Conservation (phyloP, 1,140 invertebrate species). For the Drosophila insularis region DNA sequence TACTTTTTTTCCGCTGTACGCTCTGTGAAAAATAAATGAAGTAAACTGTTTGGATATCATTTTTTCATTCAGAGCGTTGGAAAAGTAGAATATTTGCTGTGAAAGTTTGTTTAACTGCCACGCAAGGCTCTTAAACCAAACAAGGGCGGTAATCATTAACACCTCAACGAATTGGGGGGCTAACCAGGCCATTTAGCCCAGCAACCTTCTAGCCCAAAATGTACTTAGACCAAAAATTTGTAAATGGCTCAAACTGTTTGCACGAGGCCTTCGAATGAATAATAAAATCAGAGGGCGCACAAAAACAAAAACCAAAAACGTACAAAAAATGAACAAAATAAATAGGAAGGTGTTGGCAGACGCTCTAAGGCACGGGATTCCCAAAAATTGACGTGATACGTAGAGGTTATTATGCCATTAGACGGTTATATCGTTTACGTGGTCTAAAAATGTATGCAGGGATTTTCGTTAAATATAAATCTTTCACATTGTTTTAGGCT, state of each 20-base stretch:
- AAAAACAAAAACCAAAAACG: not conserved
- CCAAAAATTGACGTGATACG: conserved; percentile 7
- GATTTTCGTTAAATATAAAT: conserved; percentile 12
- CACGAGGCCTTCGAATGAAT: not conserved
- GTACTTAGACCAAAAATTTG: conserved; percentile 4
- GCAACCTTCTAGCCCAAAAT: not conserved
- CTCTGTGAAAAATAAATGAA: not conserved
- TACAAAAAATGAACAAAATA: not conserved
- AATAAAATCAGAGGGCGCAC: not conserved
- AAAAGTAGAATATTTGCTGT: not conserved
- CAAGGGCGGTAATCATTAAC: not conserved
- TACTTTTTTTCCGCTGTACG: not conserved
- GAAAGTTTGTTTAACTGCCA: not conserved
- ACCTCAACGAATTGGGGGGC: not conserved
- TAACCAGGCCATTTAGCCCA: not conserved
- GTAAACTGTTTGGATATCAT: not conserved
- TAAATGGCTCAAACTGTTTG: conserved; percentile 9
- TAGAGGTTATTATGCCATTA: conserved; percentile 3
- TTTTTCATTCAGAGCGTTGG: not conserved
- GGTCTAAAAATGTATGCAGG: conserved; percentile 7
- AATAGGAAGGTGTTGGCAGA: conserved; percentile 10
- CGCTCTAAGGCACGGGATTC: not conserved
- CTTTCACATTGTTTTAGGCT: conserved; percentile 3
- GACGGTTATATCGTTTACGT: conserved; percentile 3
- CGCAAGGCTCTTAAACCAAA: not conserved